Evolutionary conservation across 2,113 vertebrate species (phyloP), one percentile per base, ranked within the genome.

Genomic region (Podarcis raffonei): DNA sequence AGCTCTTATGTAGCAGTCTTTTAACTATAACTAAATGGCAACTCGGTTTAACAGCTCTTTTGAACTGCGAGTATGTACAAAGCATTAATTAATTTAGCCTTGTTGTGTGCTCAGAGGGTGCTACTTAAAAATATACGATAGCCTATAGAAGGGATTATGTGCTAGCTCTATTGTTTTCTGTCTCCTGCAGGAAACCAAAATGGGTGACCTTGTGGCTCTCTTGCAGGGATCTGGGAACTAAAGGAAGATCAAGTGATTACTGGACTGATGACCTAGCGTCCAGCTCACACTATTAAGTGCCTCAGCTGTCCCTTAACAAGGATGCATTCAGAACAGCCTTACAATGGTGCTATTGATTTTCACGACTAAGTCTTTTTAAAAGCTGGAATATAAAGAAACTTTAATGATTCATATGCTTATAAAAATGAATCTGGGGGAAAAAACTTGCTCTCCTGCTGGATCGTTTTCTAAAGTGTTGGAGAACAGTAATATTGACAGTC

Each of bases 271-370:
- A 84, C 65, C 89, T 89, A 83, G 80, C 91, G 95, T 94, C 84
- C 30, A 89, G 84, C 92, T 94, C 88, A 83, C 57, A 87, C 87
- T 66, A 88, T 94, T 92, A 93, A 84, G 69, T 93, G 57, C 89
- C 89, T 94, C 94, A 93, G 88, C 90, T 93, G 89, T 74, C 93
- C 88, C 93, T 95, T 94, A 94, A 95, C 93, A 94, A 89, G 90
- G 9, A 92, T 95, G 87, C 93, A 94, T 97, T 95, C 92, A 96
- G 66, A 91, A 89, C 89, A 91, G 86, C 16, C 32, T 0, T 62
- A 90, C 74, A 93, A 88, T 87, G 86, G 87, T 91, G 84, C 4
- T 32, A 81, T 62, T 92, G 91, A 93, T 85, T 89, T 95, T 95
- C 57, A 89, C 90, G 92, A 89, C 66, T 90, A 92, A 91, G 4